Conservation (phyloP, 2,888 invertebrate species). For the Frankliniella fusca region DNA sequence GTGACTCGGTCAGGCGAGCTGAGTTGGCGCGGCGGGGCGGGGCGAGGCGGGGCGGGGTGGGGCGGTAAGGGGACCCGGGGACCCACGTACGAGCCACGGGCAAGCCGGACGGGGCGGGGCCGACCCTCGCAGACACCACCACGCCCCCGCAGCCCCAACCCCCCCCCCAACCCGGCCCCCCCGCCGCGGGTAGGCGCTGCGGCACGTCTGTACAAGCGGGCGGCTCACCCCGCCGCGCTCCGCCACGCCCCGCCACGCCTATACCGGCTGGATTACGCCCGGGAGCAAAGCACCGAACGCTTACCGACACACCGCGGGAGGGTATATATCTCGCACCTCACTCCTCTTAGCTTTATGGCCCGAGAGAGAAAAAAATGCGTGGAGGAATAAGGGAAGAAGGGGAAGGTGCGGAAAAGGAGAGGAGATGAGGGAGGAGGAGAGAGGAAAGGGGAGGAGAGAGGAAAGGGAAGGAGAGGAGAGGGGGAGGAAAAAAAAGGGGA, state of each 20-base stretch:
- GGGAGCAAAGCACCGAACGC: not conserved
- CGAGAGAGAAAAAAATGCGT: not conserved
- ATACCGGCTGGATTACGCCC: not conserved
- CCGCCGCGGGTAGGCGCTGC: not conserved
- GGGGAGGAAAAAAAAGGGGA: not conserved
- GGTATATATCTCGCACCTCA: not conserved
- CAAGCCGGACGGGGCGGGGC: too few species aligned
- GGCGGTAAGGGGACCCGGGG: too few species aligned
- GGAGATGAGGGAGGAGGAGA: not conserved
- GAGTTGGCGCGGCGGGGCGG: too few species aligned
- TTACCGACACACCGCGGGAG: not conserved
- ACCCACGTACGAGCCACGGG: too few species aligned
- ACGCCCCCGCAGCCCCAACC: conserved; percentile 41
- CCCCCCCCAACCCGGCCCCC: conserved; percentile 24
- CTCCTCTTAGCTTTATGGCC: not conserved
- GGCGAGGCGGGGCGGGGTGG: too few species aligned
- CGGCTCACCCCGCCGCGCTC: conserved; percentile 8
- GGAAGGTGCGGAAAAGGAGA: not conserved
- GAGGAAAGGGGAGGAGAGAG: not conserved
- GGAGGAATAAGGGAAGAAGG: not conserved
- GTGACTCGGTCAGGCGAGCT: too few species aligned
- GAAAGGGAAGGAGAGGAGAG: not conserved
- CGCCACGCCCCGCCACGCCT: conserved; percentile 15
- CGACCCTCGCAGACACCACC: not conserved
- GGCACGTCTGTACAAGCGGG: too few species aligned